Base-by-base conservation (phyloP, 2,113 vertebrate genomes). In the Engraulis encrasicolus region DNA sequence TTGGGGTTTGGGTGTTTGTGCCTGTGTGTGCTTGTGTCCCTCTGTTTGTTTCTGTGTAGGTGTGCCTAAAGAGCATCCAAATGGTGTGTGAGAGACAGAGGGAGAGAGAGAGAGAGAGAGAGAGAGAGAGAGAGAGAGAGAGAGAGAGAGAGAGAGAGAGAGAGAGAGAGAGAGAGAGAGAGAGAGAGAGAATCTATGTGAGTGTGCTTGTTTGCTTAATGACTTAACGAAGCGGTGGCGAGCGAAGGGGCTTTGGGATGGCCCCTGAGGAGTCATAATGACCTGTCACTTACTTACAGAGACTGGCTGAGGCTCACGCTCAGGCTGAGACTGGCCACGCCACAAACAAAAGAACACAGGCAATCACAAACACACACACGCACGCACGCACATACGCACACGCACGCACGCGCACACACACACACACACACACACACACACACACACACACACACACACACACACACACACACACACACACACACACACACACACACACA, bases 201-300 rank as follows among this genome's bases (percentile, higher is more conserved):
- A 81, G 84, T 90, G 86, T 82, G 85, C 91, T 90, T 83, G 87
- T 91, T 92, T 92, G 88, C 90, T 91, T 89, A 66, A 66, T 90
- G 85, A 87, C 83, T 89, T 92, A 93, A 93, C 81, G 81, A 93
- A 92, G 89, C 82, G 85, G 82, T 84, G 79, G 84, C 82, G 52
- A 85, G 86, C 86, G 86, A 81, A 89, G 86, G 84, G 86, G 54
- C 80, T 79, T 80, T 78, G 81, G 38, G 81, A 66, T 78, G 48
- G 79, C 83, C 86, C 88, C 78, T 49, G 79, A 58, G 83, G 86
- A 88, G 87, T 52, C 87, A 91, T 83, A 83, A 83, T 90, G 87
- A 87, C 85, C 45, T 89, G 89, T 84, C 83, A 82, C 83, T 87
- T 85, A 88, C 86, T 85, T 82, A 79, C 78, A 86, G 31, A 86